A percentile compares a stretch with the other conserved stretches of the same genome.
These are phyloP conservation scores for Mobula hypostoma DNA, from an alignment of 2,113 vertebrate genomes.

Conservation along the genomic window DNA sequence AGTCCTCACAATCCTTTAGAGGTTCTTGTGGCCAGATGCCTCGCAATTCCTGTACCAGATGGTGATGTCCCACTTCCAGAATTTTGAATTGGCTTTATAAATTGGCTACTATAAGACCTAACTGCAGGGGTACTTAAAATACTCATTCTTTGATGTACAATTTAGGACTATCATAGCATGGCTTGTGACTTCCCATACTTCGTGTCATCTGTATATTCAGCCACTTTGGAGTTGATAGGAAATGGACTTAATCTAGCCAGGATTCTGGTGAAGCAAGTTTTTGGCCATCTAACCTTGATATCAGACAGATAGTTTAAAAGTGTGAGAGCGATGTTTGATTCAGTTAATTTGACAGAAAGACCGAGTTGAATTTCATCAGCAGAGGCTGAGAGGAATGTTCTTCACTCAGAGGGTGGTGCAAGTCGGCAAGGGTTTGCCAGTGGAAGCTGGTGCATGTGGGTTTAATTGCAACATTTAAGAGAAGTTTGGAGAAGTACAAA, in stretches of 20 bases:
- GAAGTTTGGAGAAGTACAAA: no score
- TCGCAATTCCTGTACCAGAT: no score
- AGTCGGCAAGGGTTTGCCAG: no score
- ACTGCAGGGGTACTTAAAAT: background rate
- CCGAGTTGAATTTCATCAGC: background rate
- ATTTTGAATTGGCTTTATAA: no score
- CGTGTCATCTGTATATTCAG: background rate
- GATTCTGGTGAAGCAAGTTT: background rate
- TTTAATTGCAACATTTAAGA: no score
- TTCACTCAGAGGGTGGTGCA: no score
- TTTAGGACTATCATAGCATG: background rate
- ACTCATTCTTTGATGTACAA: background rate
- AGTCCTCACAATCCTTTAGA: no score
- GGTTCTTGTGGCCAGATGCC: no score
- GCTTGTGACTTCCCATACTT: background rate
- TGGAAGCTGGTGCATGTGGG: no score
- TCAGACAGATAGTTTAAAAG: background rate
- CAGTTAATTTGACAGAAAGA: background rate
- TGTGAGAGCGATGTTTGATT: background rate
- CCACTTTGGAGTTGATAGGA: background rate
- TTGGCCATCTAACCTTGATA: background rate
- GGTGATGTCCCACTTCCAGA: no score
- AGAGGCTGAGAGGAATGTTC: no score
- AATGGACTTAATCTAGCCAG: background rate
- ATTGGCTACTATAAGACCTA: no score